Base-by-base conservation (phyloP, 2,888 invertebrate species). In the Trichacis sp. region DNA sequence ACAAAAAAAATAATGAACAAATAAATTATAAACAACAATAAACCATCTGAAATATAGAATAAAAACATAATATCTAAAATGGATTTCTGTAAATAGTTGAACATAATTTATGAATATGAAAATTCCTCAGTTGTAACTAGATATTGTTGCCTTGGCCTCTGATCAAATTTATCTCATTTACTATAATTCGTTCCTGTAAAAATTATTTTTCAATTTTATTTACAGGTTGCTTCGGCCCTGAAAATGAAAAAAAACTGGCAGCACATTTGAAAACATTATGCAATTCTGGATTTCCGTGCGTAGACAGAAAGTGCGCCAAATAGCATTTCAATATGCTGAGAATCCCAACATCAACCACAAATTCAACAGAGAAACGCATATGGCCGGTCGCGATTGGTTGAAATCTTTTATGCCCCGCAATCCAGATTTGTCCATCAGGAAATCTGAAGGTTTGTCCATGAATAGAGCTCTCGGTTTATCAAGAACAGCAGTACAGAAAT, bases 311-410 rank as follows among this genome's bases (percentile, higher is more conserved):
- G 46, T 64, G 5, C 40, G 65, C n/a, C 48, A 29, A 5, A 47
- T 70, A 9, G 68, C 70, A 8, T 70, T 38, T 48, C 19, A 58
- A 17, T 65, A 65, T 38, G 67, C 68, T 5, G 60, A 62, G 38
- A 38, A 60, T 11, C 43, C 60, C 1, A 24, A 54, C 8, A 40
- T 70, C 4, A 43, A 19, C 1, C 62, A 70, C 24, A 51, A 47
- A 11, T 68, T 68, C 46, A 58, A 63, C 45, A 49, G 17, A 29
- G 17, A 17, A 12, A 20, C 40, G 5, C 30, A 65, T 29, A 49
- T 24, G 17, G 70, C 65, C 1, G 70, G 68, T 1, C 33, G 47
- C n/a, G 62, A 63, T 14, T 70, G 70, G 70, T 38, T 70, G 1
- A 38, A 18, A 3, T 42, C 40, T 24, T 70, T 68, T 43, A 19